Evolutionary conservation across 1,140 invertebrate species (phyloP).

Genomic region (Diploscapter pachys): DNA sequence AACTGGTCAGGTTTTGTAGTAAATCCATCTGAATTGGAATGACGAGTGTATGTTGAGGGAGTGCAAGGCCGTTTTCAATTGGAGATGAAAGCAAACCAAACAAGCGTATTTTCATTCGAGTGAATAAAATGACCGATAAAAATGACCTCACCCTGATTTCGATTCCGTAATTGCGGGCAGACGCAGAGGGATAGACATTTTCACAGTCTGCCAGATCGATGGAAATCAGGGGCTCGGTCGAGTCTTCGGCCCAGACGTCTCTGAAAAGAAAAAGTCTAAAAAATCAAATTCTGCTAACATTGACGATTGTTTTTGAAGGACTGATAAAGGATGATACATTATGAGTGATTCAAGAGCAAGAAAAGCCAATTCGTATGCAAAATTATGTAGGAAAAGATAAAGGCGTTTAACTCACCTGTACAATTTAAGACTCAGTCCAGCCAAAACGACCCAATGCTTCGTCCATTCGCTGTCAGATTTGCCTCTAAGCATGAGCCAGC

Average conservation of each 20-base stretch:
- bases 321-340: background rate
- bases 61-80: no score
- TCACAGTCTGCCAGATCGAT: slow-evolving; percentile 82
- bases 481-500: slow-evolving; percentile 56
- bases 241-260: slow-evolving; percentile 82
- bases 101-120: no score
- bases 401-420: slow-evolving; percentile 65
- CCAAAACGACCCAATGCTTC: slow-evolving; percentile 89
- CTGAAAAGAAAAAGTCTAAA: slow-evolving; percentile 29
- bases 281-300: background rate
- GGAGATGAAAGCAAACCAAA: no score
- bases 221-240: slow-evolving; percentile 77
- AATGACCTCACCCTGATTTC: slow-evolving; percentile 66
- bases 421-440: slow-evolving; percentile 79
- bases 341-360: background rate
- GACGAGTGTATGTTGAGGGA: no score
- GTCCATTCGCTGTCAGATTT: slow-evolving; percentile 71
- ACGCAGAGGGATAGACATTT: slow-evolving; percentile 74
- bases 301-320: background rate
- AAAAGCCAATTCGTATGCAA: background rate
- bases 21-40: slow-evolving; percentile 2
- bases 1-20: no score
- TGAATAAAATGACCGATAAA: slow-evolving; percentile 37
- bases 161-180: slow-evolving; percentile 74
- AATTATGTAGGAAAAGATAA: slow-evolving; percentile 1